A percentile compares a stretch with the other conserved stretches of the same genome.
These are phyloP conservation scores for Baccha elongata DNA, from an alignment of 2,888 invertebrate genomes.

Conservation along the genomic window DNA sequence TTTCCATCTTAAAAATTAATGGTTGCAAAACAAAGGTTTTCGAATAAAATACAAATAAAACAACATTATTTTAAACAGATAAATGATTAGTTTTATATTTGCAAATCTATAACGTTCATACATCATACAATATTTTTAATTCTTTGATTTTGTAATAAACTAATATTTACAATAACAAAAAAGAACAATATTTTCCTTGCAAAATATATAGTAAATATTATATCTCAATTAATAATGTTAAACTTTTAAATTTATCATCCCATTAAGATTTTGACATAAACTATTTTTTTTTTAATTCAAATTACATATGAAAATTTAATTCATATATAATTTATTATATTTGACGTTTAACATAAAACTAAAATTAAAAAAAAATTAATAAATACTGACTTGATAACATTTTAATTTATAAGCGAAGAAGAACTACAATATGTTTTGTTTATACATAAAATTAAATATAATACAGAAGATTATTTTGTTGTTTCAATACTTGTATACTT, in stretches of 20 bases:
- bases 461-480: conserved; percentile 9
- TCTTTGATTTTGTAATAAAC: conserved; percentile 23
- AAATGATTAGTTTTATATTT: conserved; percentile 35
- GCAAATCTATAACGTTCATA: conserved; percentile 18
- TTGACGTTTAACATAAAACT: neutral
- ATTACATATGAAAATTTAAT: no score
- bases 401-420: conserved; percentile 26
- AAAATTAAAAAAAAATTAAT: conserved; percentile 23
- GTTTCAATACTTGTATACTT: neutral
- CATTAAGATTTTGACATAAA: neutral
- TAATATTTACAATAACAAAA: conserved; percentile 51
- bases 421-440: neutral
- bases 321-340: neutral
- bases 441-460: conserved; percentile 13
- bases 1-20: no score
- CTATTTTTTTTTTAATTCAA: no score
- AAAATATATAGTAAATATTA: neutral
- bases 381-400: conserved; percentile 60
- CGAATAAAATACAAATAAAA: no score
- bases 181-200: conserved; percentile 7
- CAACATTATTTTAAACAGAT: conserved; percentile 18
- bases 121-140: conserved; percentile 38
- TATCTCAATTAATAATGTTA: neutral
- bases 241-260: neutral
- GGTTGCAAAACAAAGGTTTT: no score